phyloP scores from a whole-genome alignment of 2,888 invertebrate genomes.

The Aethes cnicana region DNA sequence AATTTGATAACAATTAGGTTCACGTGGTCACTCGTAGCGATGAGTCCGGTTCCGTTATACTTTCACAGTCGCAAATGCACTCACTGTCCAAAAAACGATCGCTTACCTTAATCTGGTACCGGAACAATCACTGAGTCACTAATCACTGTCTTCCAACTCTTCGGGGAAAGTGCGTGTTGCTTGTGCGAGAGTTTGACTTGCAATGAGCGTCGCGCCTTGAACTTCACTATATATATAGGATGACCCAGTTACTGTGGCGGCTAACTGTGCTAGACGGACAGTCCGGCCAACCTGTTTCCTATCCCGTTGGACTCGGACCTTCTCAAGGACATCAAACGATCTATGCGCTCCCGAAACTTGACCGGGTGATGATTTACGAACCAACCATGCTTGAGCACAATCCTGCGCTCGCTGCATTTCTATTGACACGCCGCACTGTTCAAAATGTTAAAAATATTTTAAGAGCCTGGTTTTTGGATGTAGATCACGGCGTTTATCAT shows the following conservation, averaged over 20 bases:
- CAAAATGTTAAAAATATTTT: background rate
- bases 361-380: slow-evolving; percentile 3
- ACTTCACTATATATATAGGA: slow-evolving; percentile 91
- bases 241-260: slow-evolving; percentile 88
- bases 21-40: slow-evolving; percentile 35
- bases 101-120: slow-evolving; percentile 69
- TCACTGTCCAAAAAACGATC: slow-evolving; percentile 36
- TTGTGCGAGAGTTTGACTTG: slow-evolving; percentile 74
- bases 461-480: background rate
- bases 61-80: slow-evolving; percentile 42
- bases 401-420: slow-evolving; percentile 9
- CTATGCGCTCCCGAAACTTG: slow-evolving; percentile 17
- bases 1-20: slow-evolving; percentile 35
- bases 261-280: slow-evolving; percentile 75
- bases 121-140: slow-evolving; percentile 71
- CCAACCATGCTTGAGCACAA: slow-evolving; percentile 8
- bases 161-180: slow-evolving; percentile 78
- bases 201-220: slow-evolving; percentile 88
- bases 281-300: slow-evolving; percentile 61
- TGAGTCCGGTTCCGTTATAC: slow-evolving; percentile 40
- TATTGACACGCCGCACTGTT: slow-evolving; percentile 4
- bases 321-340: slow-evolving; percentile 55
- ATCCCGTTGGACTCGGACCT: slow-evolving; percentile 63
- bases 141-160: slow-evolving; percentile 67
- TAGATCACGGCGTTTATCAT: too few relatives aligned